phyloP scores from a whole-genome alignment of 2,113 vertebrate genomes.

The Bufo gargarizans region DNA sequence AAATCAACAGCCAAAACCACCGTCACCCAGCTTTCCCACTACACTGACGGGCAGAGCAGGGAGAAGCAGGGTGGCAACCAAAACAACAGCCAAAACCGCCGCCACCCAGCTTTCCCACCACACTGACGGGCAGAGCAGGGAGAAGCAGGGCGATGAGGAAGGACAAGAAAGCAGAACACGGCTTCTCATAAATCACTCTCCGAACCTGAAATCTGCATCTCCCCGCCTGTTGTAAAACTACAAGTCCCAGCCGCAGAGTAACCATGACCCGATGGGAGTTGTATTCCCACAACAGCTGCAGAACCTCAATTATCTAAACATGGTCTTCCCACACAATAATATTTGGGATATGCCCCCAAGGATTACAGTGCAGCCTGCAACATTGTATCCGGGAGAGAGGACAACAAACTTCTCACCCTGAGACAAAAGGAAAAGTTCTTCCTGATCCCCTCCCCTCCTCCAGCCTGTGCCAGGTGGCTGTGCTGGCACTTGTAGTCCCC shows the following conservation, averaged over 20 bases:
- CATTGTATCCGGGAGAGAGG: not conserved
- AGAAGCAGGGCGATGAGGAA: no score
- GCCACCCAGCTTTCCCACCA: not conserved
- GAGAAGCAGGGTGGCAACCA: no score
- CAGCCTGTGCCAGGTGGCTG: not conserved
- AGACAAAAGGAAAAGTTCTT: slow-evolving; percentile 9
- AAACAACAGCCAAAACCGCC: no score
- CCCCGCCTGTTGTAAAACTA: not conserved
- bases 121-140: no score
- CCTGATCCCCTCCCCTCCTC: not conserved
- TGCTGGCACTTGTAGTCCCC: slow-evolving; percentile 8
- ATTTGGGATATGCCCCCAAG: not conserved
- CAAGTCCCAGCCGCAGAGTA: not conserved
- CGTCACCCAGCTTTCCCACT: not conserved
- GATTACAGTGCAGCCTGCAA: not conserved
- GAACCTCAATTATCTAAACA: not conserved
- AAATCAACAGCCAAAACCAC: no score
- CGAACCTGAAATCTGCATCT: no score
- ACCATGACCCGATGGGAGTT: not conserved
- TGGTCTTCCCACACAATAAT: not conserved
- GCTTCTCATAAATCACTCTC: not conserved
- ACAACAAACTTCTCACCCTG: not conserved
- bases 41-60: no score
- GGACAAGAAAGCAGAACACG: no score
- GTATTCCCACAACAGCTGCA: not conserved